Evolutionary conservation across 1,140 invertebrate genomes (phyloP).

Genomic region (Drosophila asahinai): DNA sequence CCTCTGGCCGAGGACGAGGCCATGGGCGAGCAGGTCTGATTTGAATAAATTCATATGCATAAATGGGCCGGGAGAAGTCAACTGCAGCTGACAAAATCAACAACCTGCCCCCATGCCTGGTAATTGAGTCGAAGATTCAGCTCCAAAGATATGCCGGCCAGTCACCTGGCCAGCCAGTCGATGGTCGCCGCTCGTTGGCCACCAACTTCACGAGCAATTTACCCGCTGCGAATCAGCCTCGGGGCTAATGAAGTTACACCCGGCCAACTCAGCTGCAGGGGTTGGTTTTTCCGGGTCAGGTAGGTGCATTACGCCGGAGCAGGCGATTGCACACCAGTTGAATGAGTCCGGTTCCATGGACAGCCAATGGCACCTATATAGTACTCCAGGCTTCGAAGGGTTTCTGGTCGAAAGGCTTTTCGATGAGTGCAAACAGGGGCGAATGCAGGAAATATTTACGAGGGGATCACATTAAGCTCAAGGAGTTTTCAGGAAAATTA

Average conservation of each 20-base stretch:
- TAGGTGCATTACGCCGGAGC: constrained; percentile 39
- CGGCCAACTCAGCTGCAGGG: constrained; percentile 23
- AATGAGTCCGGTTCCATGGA: constrained; percentile 40
- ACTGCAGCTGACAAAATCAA: constrained; percentile 51
- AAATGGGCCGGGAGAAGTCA: constrained; percentile 55
- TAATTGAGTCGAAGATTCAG: constrained; percentile 65
- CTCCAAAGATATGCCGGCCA: constrained; percentile 27
- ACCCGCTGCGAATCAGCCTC: constrained; percentile 40
- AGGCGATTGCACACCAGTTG: constrained; percentile 70
- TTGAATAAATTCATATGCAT: constrained; percentile 81
- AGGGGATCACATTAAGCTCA: not conserved
- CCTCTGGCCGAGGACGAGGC: constrained; percentile 5
- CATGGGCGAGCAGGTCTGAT: constrained; percentile 29
- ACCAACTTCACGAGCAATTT: constrained; percentile 53
- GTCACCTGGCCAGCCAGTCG: constrained; percentile 2
- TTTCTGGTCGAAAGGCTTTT: constrained; percentile 1
- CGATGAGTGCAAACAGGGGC: constrained; percentile 4
- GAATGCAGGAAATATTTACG: not conserved
- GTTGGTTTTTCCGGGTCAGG: constrained; percentile 18
- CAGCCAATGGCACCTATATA: constrained; percentile 3
- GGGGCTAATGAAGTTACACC: constrained; percentile 61
- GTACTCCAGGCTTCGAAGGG: not conserved
- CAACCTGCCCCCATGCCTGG: constrained; percentile 26
- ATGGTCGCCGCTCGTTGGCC: constrained; percentile 15
- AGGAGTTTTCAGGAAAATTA: not conserved